Conservation (phyloP, 2,113 vertebrate genomes). For the Tonatia bakeri region DNA sequence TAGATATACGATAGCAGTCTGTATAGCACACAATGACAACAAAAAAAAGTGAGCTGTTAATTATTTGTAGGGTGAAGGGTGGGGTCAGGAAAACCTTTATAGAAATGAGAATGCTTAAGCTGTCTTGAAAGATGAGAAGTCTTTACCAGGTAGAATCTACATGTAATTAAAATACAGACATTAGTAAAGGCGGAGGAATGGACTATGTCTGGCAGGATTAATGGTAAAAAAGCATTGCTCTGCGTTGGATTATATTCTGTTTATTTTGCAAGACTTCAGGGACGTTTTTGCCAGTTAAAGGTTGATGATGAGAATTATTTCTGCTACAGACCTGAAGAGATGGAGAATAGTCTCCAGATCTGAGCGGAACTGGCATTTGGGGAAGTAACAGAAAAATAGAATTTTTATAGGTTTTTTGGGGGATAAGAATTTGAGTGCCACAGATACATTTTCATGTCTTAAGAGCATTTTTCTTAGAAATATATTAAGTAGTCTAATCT, state of each 20-base stretch:
- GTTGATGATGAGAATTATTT: background rate
- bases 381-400: background rate
- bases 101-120: conserved; percentile 10
- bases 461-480: conserved; percentile 19
- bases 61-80: background rate
- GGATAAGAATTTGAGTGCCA: background rate
- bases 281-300: background rate
- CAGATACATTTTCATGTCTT: background rate
- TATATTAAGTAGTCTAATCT: background rate
- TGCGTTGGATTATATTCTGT: background rate
- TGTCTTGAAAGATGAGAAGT: conserved; percentile 24
- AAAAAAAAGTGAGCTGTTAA: background rate
- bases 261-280: background rate
- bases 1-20: background rate
- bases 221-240: background rate
- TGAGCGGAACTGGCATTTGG: background rate
- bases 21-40: background rate
- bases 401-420: background rate
- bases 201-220: background rate
- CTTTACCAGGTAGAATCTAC: background rate
- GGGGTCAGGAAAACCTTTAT: background rate
- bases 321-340: background rate
- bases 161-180: conserved; percentile 37
- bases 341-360: background rate
- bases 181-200: conserved; percentile 44